Conservation (phyloP, 2,888 invertebrate species). For the Mesorhabditis sp. region DNA sequence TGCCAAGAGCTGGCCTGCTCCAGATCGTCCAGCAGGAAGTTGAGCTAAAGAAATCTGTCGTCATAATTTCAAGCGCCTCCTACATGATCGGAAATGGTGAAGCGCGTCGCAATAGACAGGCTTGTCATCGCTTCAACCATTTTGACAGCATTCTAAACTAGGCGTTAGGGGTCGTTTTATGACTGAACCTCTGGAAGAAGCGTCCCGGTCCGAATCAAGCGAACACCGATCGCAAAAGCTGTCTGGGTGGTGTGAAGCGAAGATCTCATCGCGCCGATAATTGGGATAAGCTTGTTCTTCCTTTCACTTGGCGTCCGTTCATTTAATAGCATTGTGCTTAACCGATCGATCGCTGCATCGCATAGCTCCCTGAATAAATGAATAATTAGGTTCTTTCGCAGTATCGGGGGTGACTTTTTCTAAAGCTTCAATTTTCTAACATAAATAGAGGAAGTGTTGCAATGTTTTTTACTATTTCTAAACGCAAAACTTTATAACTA, state of each 20-base stretch:
- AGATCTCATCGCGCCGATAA: constrained; percentile 1
- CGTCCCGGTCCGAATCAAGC: not conserved
- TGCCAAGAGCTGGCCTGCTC: not conserved
- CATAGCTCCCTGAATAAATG: not conserved
- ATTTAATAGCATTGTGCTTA: not conserved
- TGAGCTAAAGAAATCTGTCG: not conserved
- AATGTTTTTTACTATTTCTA: too few species aligned
- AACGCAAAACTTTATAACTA: too few species aligned
- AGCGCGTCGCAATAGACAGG: not conserved
- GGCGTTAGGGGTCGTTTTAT: not conserved
- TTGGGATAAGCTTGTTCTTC: not conserved
- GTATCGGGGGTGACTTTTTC: too few species aligned
- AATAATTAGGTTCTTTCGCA: too few species aligned
- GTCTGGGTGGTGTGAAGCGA: not conserved
- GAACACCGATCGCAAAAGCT: not conserved
- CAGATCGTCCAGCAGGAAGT: not conserved
- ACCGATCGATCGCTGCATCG: not conserved
- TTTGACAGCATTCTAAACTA: not conserved
- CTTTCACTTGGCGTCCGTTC: not conserved
- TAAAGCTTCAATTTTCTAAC: too few species aligned
- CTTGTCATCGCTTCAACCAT: not conserved
- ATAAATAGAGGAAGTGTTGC: too few species aligned
- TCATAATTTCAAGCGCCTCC: not conserved
- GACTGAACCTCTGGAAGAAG: not conserved
- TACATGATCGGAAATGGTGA: not conserved